A percentile compares a stretch with the other conserved stretches of the same genome.
Evolutionary conservation across 2,888 invertebrate genomes (phyloP).

Genomic region (Hedya salicella): DNA sequence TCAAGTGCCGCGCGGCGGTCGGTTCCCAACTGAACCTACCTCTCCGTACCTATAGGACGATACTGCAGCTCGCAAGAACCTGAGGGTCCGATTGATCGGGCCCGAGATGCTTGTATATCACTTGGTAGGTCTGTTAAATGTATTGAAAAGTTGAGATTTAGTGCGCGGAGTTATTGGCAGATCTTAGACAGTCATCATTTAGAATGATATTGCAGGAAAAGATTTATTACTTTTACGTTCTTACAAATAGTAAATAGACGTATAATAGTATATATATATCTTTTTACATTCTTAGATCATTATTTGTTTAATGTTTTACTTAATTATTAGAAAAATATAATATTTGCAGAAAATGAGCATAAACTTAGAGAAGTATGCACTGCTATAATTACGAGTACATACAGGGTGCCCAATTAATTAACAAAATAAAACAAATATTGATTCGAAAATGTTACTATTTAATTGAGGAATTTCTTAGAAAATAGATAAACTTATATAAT

Average conservation of each 20-base stretch:
- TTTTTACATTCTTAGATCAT: too few species aligned
- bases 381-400: too few species aligned
- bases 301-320: too few species aligned
- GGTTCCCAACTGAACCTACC: conserved; percentile 46
- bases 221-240: neutral
- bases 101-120: conserved; percentile 52
- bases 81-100: conserved; percentile 65
- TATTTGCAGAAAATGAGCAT: too few species aligned
- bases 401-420: too few species aligned
- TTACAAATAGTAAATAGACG: neutral
- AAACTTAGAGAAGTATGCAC: too few species aligned
- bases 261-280: too few species aligned
- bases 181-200: neutral
- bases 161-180: conserved; percentile 43
- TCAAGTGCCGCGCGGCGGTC: conserved; percentile 71
- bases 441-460: too few species aligned
- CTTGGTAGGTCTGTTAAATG: conserved; percentile 57
- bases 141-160: conserved; percentile 51
- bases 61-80: conserved; percentile 68
- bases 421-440: too few species aligned
- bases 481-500: too few species aligned
- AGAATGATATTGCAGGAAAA: neutral
- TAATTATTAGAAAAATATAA: too few species aligned
- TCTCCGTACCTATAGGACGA: conserved; percentile 44
- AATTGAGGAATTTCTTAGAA: too few species aligned